A percentile compares a stretch with the other conserved stretches of the same genome.
phyloP scores from a whole-genome alignment of 2,797 vertebrate species.

The Meriones psammophilus region DNA sequence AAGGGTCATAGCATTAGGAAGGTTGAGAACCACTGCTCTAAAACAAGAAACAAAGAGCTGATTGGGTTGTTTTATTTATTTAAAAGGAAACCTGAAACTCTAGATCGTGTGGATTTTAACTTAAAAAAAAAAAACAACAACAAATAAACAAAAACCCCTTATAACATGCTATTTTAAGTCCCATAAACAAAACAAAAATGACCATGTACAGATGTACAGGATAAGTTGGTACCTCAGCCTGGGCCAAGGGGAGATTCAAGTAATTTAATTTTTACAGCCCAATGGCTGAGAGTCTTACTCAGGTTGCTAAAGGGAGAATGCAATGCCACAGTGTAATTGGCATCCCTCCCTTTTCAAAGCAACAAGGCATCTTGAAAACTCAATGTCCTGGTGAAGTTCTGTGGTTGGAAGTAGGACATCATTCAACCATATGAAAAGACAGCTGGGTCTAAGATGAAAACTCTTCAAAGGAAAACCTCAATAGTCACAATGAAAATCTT shows the following conservation, averaged over 20 bases:
- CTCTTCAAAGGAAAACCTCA: slow-evolving; percentile 69
- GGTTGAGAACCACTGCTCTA: not conserved
- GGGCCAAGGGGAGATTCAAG: slow-evolving; percentile 81
- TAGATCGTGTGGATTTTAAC: slow-evolving; percentile 82
- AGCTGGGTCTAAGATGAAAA: slow-evolving; percentile 65
- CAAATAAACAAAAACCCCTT: not conserved
- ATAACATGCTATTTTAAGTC: slow-evolving; percentile 81
- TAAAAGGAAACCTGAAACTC: slow-evolving; percentile 80
- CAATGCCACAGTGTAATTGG: slow-evolving; percentile 51
- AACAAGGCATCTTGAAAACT: slow-evolving; percentile 85
- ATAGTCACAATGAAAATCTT: slow-evolving; percentile 56
- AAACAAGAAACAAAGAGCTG: slow-evolving; percentile 72
- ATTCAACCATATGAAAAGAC: slow-evolving; percentile 65
- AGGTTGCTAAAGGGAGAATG: slow-evolving; percentile 80
- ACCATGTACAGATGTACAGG: slow-evolving; percentile 62
- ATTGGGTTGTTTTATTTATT: slow-evolving; percentile 84
- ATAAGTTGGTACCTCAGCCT: slow-evolving; percentile 73
- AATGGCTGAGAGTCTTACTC: slow-evolving; percentile 76
- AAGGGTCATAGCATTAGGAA: not conserved
- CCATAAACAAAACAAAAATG: slow-evolving; percentile 77
- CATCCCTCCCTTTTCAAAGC: slow-evolving; percentile 80
- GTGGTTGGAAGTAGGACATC: slow-evolving; percentile 61
- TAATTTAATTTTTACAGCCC: slow-evolving; percentile 84
- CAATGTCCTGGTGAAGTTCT: slow-evolving; percentile 76
- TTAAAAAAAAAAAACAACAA: slow-evolving; percentile 60